phyloP scores from a whole-genome alignment of 2,888 invertebrate species.

The Acanthosepion lycidas region DNA sequence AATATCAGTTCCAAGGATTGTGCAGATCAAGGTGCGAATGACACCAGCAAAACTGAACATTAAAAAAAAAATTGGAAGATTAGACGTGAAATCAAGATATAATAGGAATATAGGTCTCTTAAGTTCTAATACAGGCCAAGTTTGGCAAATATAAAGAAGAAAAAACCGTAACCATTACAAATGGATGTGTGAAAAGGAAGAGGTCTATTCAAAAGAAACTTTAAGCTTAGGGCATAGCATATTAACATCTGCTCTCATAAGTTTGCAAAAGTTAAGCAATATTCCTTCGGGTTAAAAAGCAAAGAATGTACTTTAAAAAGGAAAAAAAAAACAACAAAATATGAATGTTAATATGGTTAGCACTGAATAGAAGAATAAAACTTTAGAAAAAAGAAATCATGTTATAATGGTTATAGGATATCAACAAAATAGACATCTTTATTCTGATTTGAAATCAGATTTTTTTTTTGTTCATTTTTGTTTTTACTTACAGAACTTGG shows the following conservation, averaged over 20 bases:
- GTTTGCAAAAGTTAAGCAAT: neutral
- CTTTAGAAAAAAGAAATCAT: neutral
- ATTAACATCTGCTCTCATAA: neutral
- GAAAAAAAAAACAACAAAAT: too few species aligned
- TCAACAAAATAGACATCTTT: too few species aligned
- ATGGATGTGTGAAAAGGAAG: neutral
- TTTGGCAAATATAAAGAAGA: too few species aligned
- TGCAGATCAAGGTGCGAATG: conserved; percentile 9
- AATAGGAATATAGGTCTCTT: neutral
- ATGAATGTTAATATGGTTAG: neutral
- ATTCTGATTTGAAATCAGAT: too few species aligned
- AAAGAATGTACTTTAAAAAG: too few species aligned
- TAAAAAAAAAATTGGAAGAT: neutral
- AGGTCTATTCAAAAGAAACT: neutral
- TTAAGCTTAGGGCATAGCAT: neutral
- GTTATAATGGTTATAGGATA: too few species aligned
- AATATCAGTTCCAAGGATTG: neutral
- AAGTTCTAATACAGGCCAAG: neutral
- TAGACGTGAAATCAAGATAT: neutral
- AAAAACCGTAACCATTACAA: neutral
- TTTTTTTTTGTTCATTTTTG: too few species aligned
- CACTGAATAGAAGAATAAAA: neutral
- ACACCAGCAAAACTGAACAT: neutral
- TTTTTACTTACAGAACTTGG: too few species aligned
- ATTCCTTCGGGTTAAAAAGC: neutral